phyloP scores from a whole-genome alignment of 1,140 invertebrate species.

The Phortica variegata region DNA sequence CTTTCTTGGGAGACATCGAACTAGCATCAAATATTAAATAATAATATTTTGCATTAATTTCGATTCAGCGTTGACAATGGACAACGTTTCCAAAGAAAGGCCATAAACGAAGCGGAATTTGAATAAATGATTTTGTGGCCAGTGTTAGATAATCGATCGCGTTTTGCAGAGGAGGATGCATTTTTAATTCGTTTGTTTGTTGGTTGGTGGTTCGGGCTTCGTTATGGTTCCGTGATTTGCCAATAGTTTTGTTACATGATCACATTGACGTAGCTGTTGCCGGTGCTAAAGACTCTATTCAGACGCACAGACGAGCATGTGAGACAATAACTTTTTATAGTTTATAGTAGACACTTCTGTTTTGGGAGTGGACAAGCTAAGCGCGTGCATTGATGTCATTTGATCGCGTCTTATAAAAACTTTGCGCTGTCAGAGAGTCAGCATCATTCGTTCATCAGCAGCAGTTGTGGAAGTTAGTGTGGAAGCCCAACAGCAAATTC shows the following conservation, averaged over 20 bases:
- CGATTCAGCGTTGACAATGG: constrained; percentile 28
- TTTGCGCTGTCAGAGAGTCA: constrained; percentile 11
- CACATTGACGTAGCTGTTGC: background rate
- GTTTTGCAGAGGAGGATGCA: constrained; percentile 17
- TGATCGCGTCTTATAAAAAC: constrained; percentile 39
- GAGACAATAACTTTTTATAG: constrained; percentile 36
- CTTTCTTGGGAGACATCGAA: too few species aligned
- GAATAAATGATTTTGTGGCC: constrained; percentile 16
- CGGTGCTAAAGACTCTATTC: constrained; percentile 28
- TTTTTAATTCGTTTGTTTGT: constrained; percentile 23
- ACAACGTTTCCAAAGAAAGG: constrained; percentile 31
- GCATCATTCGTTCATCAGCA: constrained; percentile 36
- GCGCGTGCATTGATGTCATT: constrained; percentile 1
- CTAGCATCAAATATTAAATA: constrained; percentile 24
- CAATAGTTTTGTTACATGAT: constrained; percentile 21
- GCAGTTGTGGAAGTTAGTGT: background rate
- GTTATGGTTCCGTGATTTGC: constrained; percentile 43
- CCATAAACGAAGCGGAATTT: too few species aligned
- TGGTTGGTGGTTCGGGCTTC: background rate
- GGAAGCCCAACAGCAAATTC: too few species aligned
- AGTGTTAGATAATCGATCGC: constrained; percentile 33
- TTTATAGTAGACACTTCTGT: constrained; percentile 33
- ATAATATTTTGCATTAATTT: constrained; percentile 49
- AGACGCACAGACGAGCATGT: background rate
- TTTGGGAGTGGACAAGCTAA: constrained; percentile 23